These are phyloP conservation scores for Andrena flavipes DNA, from an alignment of 2,888 invertebrate species.

Conservation along the genomic window DNA sequence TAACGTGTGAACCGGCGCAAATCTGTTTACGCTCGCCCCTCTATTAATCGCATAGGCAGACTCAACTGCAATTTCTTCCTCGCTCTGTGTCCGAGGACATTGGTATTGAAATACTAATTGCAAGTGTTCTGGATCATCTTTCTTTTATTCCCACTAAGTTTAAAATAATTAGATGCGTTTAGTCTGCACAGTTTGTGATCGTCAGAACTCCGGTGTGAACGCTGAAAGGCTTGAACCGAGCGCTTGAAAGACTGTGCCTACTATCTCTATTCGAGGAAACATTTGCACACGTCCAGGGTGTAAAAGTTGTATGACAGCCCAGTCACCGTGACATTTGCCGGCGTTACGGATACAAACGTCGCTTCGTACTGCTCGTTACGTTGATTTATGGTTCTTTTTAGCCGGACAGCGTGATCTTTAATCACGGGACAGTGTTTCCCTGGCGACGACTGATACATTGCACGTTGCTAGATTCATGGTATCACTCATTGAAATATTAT, in stretches of 20 bases:
- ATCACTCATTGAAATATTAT: neutral
- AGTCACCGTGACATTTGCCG: slow-evolving; percentile 17
- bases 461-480: neutral
- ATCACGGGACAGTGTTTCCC: too few species aligned
- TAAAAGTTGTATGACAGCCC: slow-evolving; percentile 9
- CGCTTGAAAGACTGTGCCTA: neutral
- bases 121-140: neutral
- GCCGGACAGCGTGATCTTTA: neutral
- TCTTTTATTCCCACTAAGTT: neutral
- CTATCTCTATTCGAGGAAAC: slow-evolving; percentile 5
- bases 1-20: slow-evolving; percentile 2
- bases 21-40: slow-evolving; percentile 11
- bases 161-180: neutral
- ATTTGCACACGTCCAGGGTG: neutral
- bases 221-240: neutral
- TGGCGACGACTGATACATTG: too few species aligned
- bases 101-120: neutral
- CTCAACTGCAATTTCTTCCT: neutral
- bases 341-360: slow-evolving; percentile 2
- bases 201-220: neutral
- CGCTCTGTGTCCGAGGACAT: neutral
- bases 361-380: slow-evolving; percentile 13
- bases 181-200: neutral
- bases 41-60: neutral
- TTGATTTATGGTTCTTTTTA: neutral